Percentiles rank a stretch among this genome's conserved stretches.
These are phyloP conservation scores for Himalopsyche tibetana DNA, from an alignment of 2,888 invertebrate genomes.

Conservation along the genomic window DNA sequence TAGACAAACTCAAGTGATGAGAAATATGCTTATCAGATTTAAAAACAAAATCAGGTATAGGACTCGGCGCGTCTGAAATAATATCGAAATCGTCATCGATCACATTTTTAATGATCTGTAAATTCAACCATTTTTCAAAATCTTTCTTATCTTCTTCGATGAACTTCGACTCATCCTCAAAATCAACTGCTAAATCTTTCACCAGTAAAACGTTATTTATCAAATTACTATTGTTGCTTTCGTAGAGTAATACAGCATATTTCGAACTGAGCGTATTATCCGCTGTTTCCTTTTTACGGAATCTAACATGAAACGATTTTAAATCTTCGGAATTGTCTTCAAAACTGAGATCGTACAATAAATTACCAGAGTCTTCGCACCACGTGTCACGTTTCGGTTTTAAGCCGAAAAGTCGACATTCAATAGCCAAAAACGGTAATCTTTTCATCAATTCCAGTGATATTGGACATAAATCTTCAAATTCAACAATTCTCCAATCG, in stretches of 20 bases:
- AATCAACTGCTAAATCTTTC: constrained; percentile 72
- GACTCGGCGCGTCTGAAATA: too few species aligned
- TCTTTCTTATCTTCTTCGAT: constrained; percentile 66
- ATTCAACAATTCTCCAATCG: constrained; percentile 73
- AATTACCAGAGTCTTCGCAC: constrained; percentile 76
- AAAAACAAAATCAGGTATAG: constrained; percentile 22
- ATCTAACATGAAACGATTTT: constrained; percentile 73
- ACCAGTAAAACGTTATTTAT: constrained; percentile 76
- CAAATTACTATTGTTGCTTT: constrained; percentile 72
- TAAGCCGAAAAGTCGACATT: constrained; percentile 78
- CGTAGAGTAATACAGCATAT: constrained; percentile 75
- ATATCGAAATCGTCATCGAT: constrained; percentile 50
- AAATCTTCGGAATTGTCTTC: constrained; percentile 70
- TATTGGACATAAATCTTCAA: constrained; percentile 73
- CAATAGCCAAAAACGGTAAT: constrained; percentile 81
- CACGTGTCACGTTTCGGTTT: constrained; percentile 74
- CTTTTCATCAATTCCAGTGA: constrained; percentile 74
- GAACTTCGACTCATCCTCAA: constrained; percentile 64
- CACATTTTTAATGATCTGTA: constrained; percentile 38
- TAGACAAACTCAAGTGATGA: background rate
- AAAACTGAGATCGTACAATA: constrained; percentile 74
- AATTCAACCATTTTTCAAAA: constrained; percentile 61
- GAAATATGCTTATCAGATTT: background rate
- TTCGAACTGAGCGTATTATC: constrained; percentile 72
- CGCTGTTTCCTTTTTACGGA: constrained; percentile 71